A percentile compares a stretch with the other conserved stretches of the same genome.
Evolutionary conservation across 2,888 invertebrate species (phyloP).

Genomic region (Malthinus seriepunctatus): DNA sequence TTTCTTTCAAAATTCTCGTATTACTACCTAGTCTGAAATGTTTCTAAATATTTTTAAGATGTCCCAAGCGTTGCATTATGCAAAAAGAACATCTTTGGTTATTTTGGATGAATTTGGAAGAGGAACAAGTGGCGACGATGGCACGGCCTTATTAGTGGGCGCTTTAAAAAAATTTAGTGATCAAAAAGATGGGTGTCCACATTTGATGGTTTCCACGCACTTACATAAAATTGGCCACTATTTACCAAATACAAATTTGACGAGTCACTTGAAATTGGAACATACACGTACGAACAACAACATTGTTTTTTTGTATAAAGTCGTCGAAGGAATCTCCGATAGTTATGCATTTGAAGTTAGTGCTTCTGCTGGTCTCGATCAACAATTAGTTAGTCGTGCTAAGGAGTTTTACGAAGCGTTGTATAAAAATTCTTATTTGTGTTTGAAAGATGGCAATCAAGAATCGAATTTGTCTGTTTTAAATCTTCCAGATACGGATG

Average conservation of each 20-base stretch:
- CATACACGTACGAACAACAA: slow-evolving; percentile 49
- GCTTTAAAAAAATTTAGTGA: slow-evolving; percentile 69
- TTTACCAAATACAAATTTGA: slow-evolving; percentile 58
- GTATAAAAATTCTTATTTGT: not conserved
- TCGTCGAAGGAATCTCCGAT: slow-evolving; percentile 62
- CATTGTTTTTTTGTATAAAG: slow-evolving; percentile 69
- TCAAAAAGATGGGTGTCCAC: slow-evolving; percentile 64
- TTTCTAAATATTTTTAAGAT: slow-evolving; percentile 58
- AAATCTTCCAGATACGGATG: slow-evolving; percentile 19
- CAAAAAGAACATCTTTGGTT: slow-evolving; percentile 69
- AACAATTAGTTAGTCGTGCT: slow-evolving; percentile 59
- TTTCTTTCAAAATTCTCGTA: not conserved
- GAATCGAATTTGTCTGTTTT: slow-evolving; percentile 1
- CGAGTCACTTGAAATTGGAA: slow-evolving; percentile 47
- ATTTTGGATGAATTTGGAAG: slow-evolving; percentile 90
- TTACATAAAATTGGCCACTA: slow-evolving; percentile 67
- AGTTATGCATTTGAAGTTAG: slow-evolving; percentile 74
- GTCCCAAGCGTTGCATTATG: slow-evolving; percentile 69
- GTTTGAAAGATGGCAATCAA: not conserved
- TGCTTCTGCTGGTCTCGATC: slow-evolving; percentile 60
- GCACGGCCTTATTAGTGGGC: slow-evolving; percentile 71
- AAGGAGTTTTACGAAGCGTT: slow-evolving; percentile 53
- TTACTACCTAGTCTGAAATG: not conserved
- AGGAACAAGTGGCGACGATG: slow-evolving; percentile 79
- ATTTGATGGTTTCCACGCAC: slow-evolving; percentile 78